phyloP scores from a whole-genome alignment of 2,113 vertebrate genomes.

The Hepsetus odoe region DNA sequence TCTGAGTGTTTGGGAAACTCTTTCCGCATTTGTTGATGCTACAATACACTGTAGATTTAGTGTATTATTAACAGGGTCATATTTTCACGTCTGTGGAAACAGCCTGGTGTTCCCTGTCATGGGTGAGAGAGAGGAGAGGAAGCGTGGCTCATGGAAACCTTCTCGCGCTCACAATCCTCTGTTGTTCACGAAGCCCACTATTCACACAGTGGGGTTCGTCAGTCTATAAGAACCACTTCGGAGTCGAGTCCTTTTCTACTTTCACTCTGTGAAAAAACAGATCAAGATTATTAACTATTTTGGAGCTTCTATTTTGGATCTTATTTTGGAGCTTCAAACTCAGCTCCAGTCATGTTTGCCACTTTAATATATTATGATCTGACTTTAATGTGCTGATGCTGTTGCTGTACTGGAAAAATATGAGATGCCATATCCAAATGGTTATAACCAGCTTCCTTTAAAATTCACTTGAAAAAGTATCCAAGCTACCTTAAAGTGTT shows the following conservation, averaged over 20 bases:
- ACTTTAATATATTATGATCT: not conserved
- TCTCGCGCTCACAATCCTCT: conserved; percentile 33
- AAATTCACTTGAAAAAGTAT: too few relatives aligned
- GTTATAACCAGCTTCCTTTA: not conserved
- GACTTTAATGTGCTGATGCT: not conserved
- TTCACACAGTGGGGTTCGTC: conserved; percentile 38
- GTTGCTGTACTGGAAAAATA: not conserved
- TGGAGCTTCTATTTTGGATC: too few relatives aligned
- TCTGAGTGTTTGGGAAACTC: conserved; percentile 53
- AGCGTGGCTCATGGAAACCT: conserved; percentile 51
- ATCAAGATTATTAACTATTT: conserved; percentile 5
- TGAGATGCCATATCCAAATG: not conserved
- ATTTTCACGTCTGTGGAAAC: conserved; percentile 46
- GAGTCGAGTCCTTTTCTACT: conserved; percentile 24
- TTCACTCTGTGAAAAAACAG: conserved; percentile 28
- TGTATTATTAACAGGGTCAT: conserved; percentile 45
- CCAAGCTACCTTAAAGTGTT: too few relatives aligned
- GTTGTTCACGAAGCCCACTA: conserved; percentile 44
- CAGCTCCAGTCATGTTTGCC: not conserved
- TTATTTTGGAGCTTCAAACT: not conserved
- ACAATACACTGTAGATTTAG: conserved; percentile 43
- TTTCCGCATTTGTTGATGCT: conserved; percentile 51
- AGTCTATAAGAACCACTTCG: conserved; percentile 32
- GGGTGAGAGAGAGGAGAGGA: conserved; percentile 42
- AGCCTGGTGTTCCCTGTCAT: conserved; percentile 48